Conservation (phyloP, 1,140 invertebrate species). For the Caerostris extrusa region DNA sequence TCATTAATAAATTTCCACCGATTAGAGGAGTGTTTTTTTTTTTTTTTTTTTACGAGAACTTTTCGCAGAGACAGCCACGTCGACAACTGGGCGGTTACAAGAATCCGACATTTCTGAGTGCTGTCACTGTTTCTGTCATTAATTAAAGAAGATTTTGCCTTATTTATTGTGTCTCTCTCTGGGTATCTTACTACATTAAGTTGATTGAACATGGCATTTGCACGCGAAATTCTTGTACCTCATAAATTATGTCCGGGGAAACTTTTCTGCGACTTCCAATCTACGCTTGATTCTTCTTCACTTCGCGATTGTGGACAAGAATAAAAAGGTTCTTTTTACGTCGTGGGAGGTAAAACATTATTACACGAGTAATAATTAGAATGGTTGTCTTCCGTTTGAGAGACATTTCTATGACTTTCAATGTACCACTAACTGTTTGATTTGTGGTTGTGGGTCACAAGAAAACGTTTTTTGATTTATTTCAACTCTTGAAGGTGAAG, state of each 20-base stretch:
- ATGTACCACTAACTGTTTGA: too few species aligned
- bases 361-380: too few species aligned
- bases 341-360: too few species aligned
- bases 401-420: too few species aligned
- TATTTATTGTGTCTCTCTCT: conserved; percentile 2
- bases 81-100: conserved; percentile 38
- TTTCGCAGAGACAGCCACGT: neutral
- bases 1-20: conserved; percentile 44
- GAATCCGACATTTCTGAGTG: conserved; percentile 34
- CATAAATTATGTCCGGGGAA: conserved; percentile 17
- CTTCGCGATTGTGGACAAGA: neutral
- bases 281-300: conserved; percentile 9
- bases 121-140: conserved; percentile 47
- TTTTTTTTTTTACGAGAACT: neutral
- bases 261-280: conserved; percentile 33
- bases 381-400: too few species aligned
- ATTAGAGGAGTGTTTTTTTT: neutral
- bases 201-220: conserved; percentile 12
- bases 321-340: neutral
- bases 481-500: too few species aligned
- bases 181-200: neutral
- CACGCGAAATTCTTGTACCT: conserved; percentile 42
- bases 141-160: conserved; percentile 13
- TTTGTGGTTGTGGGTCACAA: too few species aligned
- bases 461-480: too few species aligned